phyloP scores from a whole-genome alignment of 2,888 invertebrate species.

The Pseudococcus jackbeardsleyi region DNA sequence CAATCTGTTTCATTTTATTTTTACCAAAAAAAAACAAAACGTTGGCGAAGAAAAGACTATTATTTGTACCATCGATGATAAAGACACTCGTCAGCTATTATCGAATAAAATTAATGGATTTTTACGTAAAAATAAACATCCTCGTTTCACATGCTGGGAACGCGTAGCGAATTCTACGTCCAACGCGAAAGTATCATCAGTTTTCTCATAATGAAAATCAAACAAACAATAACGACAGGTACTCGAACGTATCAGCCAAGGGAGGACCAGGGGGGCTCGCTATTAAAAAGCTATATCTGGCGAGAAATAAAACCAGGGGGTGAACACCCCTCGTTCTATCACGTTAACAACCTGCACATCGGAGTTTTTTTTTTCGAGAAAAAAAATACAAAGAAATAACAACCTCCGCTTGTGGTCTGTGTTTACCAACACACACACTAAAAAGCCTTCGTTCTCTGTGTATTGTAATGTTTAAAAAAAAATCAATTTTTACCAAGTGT shows the following conservation, averaged over 20 bases:
- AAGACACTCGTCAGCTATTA: background rate
- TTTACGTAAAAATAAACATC: background rate
- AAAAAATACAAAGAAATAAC: constrained; percentile 16
- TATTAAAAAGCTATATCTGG: background rate
- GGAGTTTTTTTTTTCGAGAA: background rate
- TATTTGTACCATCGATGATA: background rate
- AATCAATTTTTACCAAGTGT: constrained; percentile 62
- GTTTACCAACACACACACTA: background rate
- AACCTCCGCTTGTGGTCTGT: constrained; percentile 34
- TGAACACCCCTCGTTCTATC: background rate
- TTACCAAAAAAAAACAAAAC: background rate
- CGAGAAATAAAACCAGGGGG: background rate
- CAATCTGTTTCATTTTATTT: background rate
- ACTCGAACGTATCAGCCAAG: background rate
- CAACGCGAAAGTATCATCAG: background rate
- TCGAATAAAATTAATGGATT: constrained; percentile 14
- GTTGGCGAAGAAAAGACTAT: background rate
- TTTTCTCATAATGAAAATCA: constrained; percentile 49
- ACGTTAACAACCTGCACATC: constrained; percentile 9
- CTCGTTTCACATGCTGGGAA: background rate
- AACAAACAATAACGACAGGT: constrained; percentile 53
- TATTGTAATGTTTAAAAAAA: constrained; percentile 62
- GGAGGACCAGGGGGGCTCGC: background rate
- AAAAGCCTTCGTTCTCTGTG: background rate
- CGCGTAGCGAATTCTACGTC: constrained; percentile 3